These are phyloP conservation scores for Latrodectus geometricus DNA, from an alignment of 1,140 invertebrate species.

Conservation along the genomic window DNA sequence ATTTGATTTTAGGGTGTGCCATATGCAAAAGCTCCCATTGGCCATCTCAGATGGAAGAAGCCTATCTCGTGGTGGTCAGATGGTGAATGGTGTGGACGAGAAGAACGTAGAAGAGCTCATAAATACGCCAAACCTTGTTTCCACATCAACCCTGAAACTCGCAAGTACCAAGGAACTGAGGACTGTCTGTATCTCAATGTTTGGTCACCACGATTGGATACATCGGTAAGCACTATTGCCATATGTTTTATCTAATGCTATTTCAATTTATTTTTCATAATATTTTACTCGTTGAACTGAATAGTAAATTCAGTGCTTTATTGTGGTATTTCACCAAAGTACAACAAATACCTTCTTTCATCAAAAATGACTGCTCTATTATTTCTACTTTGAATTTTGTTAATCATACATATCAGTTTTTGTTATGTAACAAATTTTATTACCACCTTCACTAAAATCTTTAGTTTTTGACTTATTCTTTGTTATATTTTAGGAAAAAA, in stretches of 20 bases:
- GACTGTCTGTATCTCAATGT: constrained; percentile 90
- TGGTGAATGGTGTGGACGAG: constrained; percentile 47
- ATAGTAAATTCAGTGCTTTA: neutral
- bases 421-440: no score
- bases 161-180: constrained; percentile 72
- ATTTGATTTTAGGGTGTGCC: constrained; percentile 74
- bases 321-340: neutral
- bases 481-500: no score
- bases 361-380: no score
- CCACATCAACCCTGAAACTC: constrained; percentile 63
- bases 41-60: constrained; percentile 72
- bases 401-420: no score
- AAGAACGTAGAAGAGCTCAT: constrained; percentile 30
- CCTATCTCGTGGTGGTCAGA: constrained; percentile 63
- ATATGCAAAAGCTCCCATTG: constrained; percentile 78
- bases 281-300: neutral
- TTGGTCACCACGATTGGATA: constrained; percentile 76
- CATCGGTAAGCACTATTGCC: constrained; percentile 32
- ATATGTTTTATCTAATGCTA: no score
- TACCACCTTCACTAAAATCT: no score
- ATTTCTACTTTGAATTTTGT: no score
- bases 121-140: constrained; percentile 63
- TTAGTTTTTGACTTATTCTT: no score
- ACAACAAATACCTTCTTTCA: no score
- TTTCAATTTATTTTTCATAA: no score